Evolutionary conservation across 2,113 vertebrate species (phyloP), one percentile per base, ranked within the genome.

Genomic region (Pungitius pungitius): DNA sequence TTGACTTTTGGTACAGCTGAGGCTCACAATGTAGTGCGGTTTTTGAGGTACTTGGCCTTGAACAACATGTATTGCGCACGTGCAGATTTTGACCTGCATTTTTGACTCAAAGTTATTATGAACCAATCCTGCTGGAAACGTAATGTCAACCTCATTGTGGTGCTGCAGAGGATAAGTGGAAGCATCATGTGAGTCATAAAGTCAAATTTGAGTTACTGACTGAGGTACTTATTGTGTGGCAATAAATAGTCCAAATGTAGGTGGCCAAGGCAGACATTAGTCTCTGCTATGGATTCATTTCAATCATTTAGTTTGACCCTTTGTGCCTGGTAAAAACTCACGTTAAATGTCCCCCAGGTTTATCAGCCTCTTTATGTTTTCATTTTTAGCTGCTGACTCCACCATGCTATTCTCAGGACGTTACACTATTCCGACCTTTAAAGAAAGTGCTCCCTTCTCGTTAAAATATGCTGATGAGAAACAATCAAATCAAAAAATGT

Each of bases 401-500:
- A 11, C 37, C 11, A 30, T 6, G 40, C 30, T 12, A 15, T 30
- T 39, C 9, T 13, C 24, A n/a, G 18, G 4, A 37, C 20, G 17
- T 30, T 42, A 15, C 9, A 33, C 37, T 14, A 5, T n/a, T 43
- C 15, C 39, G 22, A 37, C 15, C 26, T 69, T 33, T 17, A 8
- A 43, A 63, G 52, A 55, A 43, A 54, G 13, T 11, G 9, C 43
- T 7, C 42, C 27, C 30, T 49, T 40, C 8, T 30, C 13, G 15
- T 49, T 13, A 43, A 37, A 4, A 10, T 15, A 42, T n/a, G 12
- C n/a, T 30, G 10, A 42, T 35, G 39, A 39, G 2, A 15, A 58
- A 24, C 47, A 60, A 72, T 73, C 22, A 66, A 87, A 67, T 75
- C 24, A 78, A 69, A 78, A 69, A 74, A 33, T 30, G 26, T 63